A percentile compares a stretch with the other conserved stretches of the same genome.
These are phyloP conservation scores for Apamea sordens DNA, from an alignment of 2,888 invertebrate species.

Conservation along the genomic window DNA sequence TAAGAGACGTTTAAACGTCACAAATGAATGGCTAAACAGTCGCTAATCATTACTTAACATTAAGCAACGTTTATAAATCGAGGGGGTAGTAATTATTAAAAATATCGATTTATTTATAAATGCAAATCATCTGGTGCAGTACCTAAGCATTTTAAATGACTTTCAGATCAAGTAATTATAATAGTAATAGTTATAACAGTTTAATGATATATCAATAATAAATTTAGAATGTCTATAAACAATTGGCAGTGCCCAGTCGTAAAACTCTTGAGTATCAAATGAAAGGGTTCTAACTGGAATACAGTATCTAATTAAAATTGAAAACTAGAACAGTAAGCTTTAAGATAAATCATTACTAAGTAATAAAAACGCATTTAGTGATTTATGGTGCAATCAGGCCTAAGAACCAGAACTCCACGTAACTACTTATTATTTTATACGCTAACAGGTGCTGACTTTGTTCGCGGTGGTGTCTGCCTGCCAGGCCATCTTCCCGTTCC, in stretches of 20 bases:
- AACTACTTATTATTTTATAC: neutral
- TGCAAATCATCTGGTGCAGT: neutral
- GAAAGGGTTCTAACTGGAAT: neutral
- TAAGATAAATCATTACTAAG: too few relatives aligned
- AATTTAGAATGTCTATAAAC: neutral
- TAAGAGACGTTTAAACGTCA: too few relatives aligned
- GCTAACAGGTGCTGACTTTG: conserved; percentile 75
- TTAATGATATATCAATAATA: neutral
- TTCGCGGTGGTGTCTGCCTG: conserved; percentile 79
- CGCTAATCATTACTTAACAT: too few relatives aligned
- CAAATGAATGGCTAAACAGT: too few relatives aligned
- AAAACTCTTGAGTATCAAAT: neutral
- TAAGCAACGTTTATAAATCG: too few relatives aligned
- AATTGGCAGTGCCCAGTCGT: neutral
- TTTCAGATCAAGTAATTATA: neutral
- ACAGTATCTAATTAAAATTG: neutral
- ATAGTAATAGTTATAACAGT: neutral
- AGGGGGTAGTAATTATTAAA: neutral
- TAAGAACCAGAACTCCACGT: neutral
- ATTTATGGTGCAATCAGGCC: neutral
- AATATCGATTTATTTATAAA: neutral
- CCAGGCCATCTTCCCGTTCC: conserved; percentile 84
- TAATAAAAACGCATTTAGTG: neutral
- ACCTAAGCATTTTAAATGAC: neutral
- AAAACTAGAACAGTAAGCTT: neutral